Conservation (phyloP, 1,140 invertebrate species). For the Diorhabda sublineata region DNA sequence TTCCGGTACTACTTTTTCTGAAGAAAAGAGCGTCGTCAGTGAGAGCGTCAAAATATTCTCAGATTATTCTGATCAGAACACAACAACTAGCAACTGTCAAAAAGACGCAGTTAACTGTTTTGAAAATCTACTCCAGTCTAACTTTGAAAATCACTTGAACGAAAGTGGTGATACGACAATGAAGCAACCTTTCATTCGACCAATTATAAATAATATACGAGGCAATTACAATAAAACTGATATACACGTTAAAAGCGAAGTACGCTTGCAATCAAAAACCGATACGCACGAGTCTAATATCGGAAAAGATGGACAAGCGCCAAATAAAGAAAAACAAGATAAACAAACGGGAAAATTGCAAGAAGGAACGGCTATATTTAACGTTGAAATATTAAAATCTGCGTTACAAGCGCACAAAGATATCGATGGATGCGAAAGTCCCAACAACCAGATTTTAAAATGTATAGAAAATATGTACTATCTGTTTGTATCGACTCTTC, state of each 20-base stretch:
- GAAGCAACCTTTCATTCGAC: no score
- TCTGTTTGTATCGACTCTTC: not conserved
- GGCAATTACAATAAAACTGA: not conserved
- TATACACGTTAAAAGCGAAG: not conserved
- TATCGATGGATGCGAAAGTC: not conserved
- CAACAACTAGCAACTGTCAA: no score
- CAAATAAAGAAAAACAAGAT: not conserved
- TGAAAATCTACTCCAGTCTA: no score
- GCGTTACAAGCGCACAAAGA: not conserved
- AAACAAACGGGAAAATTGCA: not conserved
- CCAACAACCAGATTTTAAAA: not conserved
- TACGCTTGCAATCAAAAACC: not conserved
- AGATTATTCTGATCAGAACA: constrained; percentile 17
- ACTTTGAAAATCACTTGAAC: no score
- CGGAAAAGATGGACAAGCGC: no score
- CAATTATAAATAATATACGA: no score
- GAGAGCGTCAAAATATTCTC: constrained; percentile 22
- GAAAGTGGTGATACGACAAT: no score
- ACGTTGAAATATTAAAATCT: not conserved
- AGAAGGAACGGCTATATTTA: not conserved
- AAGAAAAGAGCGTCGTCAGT: constrained; percentile 22
- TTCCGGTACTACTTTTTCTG: constrained; percentile 15
- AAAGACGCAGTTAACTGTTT: no score
- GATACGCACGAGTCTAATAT: not conserved
- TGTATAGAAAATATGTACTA: not conserved